Conservation (phyloP, 1,140 invertebrate species). For the Littorina saxatilis region DNA sequence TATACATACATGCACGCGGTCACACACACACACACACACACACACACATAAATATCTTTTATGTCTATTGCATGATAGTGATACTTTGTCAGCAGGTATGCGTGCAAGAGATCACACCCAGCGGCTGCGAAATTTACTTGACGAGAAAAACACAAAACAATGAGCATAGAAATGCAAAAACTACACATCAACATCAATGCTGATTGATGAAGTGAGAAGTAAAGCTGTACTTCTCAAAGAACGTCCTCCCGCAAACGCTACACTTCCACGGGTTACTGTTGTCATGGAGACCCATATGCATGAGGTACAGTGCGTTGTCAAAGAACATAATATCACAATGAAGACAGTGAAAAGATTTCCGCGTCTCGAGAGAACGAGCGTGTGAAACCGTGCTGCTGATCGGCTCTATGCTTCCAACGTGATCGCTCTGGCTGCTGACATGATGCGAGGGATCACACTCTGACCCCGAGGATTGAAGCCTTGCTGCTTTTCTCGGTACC, state of each 20-base stretch:
- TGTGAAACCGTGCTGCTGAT: constrained; percentile 9
- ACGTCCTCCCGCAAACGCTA: constrained; percentile 46
- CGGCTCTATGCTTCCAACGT: constrained; percentile 21
- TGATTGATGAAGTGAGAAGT: constrained; percentile 62
- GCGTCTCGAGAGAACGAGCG: constrained; percentile 33
- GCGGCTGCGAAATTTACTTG: too few species aligned
- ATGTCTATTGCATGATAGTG: not conserved
- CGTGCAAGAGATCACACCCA: too few species aligned
- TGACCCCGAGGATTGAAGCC: not conserved
- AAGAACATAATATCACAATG: constrained; percentile 59
- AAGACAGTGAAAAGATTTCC: constrained; percentile 44
- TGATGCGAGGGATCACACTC: not conserved
- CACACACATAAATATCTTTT: too few species aligned
- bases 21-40: too few species aligned
- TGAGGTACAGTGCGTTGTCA: constrained; percentile 56
- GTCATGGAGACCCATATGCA: constrained; percentile 58
- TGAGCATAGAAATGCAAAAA: too few species aligned
- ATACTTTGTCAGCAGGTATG: too few species aligned
- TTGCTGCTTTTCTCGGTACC: not conserved
- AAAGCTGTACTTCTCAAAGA: constrained; percentile 59
- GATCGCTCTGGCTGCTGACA: constrained; percentile 25
- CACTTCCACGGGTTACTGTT: constrained; percentile 52
- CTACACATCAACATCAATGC: constrained; percentile 32
- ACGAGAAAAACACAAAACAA: too few species aligned
- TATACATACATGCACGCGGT: too few species aligned